A percentile compares a stretch with the other conserved stretches of the same genome.
These are phyloP conservation scores for Holacanthella duospinosa DNA, from an alignment of 2,888 invertebrate genomes.

Conservation along the genomic window DNA sequence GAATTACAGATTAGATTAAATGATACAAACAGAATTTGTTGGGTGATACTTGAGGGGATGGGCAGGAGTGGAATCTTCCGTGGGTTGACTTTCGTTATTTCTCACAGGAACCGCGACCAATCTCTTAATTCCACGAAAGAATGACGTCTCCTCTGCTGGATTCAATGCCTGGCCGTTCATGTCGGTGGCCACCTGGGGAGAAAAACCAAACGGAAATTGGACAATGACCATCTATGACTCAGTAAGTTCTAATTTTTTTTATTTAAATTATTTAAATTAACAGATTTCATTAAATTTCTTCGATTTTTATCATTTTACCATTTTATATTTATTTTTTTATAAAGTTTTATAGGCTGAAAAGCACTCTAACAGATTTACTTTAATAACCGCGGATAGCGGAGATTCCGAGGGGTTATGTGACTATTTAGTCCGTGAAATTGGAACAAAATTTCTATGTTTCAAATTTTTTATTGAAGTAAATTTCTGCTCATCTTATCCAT, in stretches of 20 bases:
- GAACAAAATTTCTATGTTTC: too few species aligned
- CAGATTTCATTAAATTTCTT: background rate
- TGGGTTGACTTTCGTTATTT: too few species aligned
- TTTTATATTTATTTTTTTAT: conserved; percentile 2
- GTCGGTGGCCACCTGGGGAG: conserved; percentile 87
- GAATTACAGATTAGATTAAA: background rate
- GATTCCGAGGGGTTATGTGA: too few species aligned
- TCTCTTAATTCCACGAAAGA: conserved; percentile 57
- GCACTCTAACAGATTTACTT: too few species aligned
- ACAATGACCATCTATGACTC: conserved; percentile 45
- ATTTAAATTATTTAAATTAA: background rate
- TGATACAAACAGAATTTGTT: too few species aligned
- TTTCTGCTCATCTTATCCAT: too few species aligned
- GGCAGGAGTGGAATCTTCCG: too few species aligned
- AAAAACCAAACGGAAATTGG: conserved; percentile 63
- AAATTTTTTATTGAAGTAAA: too few species aligned
- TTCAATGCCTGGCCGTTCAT: conserved; percentile 75
- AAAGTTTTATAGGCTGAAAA: too few species aligned
- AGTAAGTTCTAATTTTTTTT: conserved; percentile 42
- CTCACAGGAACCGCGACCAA: conserved; percentile 56
- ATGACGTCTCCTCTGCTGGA: conserved; percentile 59
- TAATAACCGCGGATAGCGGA: too few species aligned
- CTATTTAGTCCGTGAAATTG: too few species aligned
- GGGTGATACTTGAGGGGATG: too few species aligned
- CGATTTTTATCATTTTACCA: conserved; percentile 7